Evolutionary conservation across 2,113 vertebrate genomes (phyloP).

Genomic region (Gobius niger): DNA sequence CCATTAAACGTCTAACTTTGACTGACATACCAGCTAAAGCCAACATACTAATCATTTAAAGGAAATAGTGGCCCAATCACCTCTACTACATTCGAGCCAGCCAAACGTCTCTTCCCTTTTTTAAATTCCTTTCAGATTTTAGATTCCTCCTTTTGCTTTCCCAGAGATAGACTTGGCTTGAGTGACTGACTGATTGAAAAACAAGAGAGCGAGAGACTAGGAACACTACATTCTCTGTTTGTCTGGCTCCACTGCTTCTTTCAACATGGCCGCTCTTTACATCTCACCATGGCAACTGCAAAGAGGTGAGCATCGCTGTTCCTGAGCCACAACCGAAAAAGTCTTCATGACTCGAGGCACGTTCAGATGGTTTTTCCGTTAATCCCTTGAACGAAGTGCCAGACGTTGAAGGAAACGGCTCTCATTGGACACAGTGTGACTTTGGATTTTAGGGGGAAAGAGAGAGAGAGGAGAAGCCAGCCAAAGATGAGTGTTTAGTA

Average conservation of each 20-base stretch:
- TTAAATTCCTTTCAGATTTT: constrained; percentile 11
- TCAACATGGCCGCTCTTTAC: constrained; percentile 74
- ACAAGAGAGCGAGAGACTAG: constrained; percentile 41
- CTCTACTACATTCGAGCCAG: constrained; percentile 26
- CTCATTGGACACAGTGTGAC: constrained; percentile 38
- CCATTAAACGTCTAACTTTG: too few species aligned
- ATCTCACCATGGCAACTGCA: constrained; percentile 76
- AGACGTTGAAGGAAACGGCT: constrained; percentile 48
- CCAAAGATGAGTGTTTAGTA: constrained; percentile 30
- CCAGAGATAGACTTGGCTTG: constrained; percentile 53
- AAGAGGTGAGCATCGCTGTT: constrained; percentile 58
- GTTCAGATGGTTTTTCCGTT: constrained; percentile 68
- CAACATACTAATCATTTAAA: constrained; percentile 45
- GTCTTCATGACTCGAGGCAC: constrained; percentile 66
- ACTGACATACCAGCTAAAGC: neutral
- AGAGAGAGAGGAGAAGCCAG: constrained; percentile 40
- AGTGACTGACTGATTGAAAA: constrained; percentile 63
- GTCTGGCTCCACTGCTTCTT: constrained; percentile 70
- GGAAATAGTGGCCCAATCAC: constrained; percentile 27
- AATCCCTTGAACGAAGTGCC: constrained; percentile 56
- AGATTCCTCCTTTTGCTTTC: constrained; percentile 35
- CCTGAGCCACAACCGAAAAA: constrained; percentile 39
- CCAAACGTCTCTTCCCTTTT: constrained; percentile 22
- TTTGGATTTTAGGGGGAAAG: constrained; percentile 24
- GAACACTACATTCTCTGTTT: constrained; percentile 76